Evolutionary conservation across 2,797 vertebrate genomes (phyloP).

Genomic region (Epinephelus awoara): DNA sequence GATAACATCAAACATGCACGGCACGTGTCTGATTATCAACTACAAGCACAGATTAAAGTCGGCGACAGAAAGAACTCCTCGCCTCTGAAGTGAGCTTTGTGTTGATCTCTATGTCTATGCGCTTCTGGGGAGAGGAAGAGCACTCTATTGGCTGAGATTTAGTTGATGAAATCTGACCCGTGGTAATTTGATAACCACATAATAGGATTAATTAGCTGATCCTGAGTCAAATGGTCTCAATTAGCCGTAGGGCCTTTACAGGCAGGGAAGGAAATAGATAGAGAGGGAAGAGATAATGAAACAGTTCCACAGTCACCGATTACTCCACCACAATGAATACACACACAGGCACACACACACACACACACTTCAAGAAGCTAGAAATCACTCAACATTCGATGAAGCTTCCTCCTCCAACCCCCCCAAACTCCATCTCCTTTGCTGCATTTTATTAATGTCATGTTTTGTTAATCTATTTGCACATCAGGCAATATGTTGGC

Average conservation of each 20-base stretch:
- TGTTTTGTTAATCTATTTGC: constrained; percentile 34
- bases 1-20: constrained; percentile 29
- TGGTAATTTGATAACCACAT: constrained; percentile 72
- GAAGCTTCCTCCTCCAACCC: constrained; percentile 21
- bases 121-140: constrained; percentile 30
- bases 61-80: constrained; percentile 3
- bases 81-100: constrained; percentile 39
- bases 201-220: constrained; percentile 82
- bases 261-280: constrained; percentile 64
- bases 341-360: constrained; percentile 30
- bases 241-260: constrained; percentile 68
- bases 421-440: constrained; percentile 12
- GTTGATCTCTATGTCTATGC: constrained; percentile 5
- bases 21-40: constrained; percentile 21
- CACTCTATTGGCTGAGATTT: constrained; percentile 48
- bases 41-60: constrained; percentile 25
- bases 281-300: constrained; percentile 74
- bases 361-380: constrained; percentile 24
- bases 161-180: constrained; percentile 77
- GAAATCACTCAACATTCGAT: constrained; percentile 41
- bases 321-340: constrained; percentile 25
- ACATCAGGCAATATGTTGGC: constrained; percentile 28
- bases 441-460: constrained; percentile 34
- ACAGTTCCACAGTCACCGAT: constrained; percentile 43
- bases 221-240: constrained; percentile 75